Percentiles rank a stretch among this genome's conserved stretches.
These are phyloP conservation scores for Biston betularia DNA, from an alignment of 2,888 invertebrate species.

Conservation along the genomic window DNA sequence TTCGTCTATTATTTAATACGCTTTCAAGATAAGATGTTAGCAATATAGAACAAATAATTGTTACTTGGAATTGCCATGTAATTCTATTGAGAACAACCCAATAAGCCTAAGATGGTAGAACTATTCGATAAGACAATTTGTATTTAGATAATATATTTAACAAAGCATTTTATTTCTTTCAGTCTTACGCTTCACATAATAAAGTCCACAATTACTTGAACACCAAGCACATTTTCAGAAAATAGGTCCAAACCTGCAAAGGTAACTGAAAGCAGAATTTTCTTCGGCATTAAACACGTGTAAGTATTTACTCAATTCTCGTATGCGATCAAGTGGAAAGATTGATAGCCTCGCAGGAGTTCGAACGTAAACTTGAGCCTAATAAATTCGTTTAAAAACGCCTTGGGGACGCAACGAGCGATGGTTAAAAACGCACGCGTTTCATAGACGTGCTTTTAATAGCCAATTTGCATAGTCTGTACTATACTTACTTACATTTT, in stretches of 20 bases:
- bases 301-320: constrained; percentile 40
- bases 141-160: too few species aligned
- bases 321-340: constrained; percentile 44
- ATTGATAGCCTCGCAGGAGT: constrained; percentile 50
- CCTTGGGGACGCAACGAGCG: constrained; percentile 36
- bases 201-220: background rate
- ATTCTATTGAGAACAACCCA: too few species aligned
- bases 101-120: too few species aligned
- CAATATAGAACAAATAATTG: too few species aligned
- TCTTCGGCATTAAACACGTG: constrained; percentile 38
- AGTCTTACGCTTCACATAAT: background rate
- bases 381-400: constrained; percentile 52
- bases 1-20: too few species aligned
- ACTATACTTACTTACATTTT: too few species aligned
- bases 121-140: too few species aligned
- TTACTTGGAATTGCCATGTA: too few species aligned
- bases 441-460: constrained; percentile 15
- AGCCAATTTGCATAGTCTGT: constrained; percentile 13
- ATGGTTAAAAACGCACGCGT: constrained; percentile 14
- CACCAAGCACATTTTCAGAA: background rate
- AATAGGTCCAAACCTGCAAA: constrained; percentile 10
- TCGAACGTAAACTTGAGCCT: constrained; percentile 48
- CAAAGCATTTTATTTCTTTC: background rate
- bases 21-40: too few species aligned
- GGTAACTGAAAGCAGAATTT: constrained; percentile 36